Evolutionary conservation across 2,888 invertebrate genomes (phyloP), one percentile per base, ranked within the genome.

Genomic region (Shargacucullia verbasci): DNA sequence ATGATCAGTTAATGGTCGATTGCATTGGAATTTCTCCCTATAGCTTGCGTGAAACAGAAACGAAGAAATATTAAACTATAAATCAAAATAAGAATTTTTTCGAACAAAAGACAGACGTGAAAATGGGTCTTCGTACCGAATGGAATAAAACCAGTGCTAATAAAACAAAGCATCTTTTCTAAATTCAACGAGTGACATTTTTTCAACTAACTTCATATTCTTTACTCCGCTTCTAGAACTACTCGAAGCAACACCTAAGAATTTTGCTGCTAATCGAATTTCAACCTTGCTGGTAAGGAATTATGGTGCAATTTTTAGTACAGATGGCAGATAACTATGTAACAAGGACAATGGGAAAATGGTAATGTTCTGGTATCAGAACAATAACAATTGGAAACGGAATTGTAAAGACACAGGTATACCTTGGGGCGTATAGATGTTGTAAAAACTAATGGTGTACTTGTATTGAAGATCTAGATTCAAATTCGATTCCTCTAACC

Each of bases 391-490:
- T 75, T 60, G 60, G 41, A 59, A 55, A 57, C 46, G 48, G 49
- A 77, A 77, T 66, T 60, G 59, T 66, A 58, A 62, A 59, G 64
- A 62, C 59, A 66, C 38, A 46, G 60, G 49, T 37, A 47, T 54
- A 69, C 65, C 55, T 49, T 52, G n/a, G 50, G 53, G 62, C 50
- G 9, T 59, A 34, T 47, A 35, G 44, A 38, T 58, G 70, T 49
- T 60, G 45, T 78, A 62, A 78, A 76, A 78, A 57, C 46, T 60
- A 76, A 78, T 65, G 54, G 47, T 41, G 44, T 43, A 49, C 48
- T 41, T 43, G 47, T 57, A 52, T 65, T 52, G 65, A 50, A 60
- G 55, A 62, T 67, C 53, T 58, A 50, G 47, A 65, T 54, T 48
- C 52, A 41, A 54, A 65, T 60, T 53, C 41, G 12, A 55, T 58